These are phyloP conservation scores for western clawed frog (Xenopus tropicalis) DNA, from an alignment of 2,113 vertebrate genomes.

Conservation along the genomic window DNA sequence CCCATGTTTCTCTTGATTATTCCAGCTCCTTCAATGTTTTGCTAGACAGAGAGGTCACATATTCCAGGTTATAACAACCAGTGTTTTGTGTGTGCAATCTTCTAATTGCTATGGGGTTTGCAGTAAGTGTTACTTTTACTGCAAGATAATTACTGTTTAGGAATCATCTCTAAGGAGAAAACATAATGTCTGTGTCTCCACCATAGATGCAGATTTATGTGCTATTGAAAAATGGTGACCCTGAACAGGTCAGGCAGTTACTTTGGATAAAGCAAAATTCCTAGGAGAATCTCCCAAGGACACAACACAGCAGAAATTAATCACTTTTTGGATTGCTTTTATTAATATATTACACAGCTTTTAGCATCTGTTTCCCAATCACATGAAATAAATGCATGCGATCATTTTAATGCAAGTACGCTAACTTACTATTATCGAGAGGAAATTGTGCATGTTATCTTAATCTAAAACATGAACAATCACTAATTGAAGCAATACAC, in stretches of 20 bases:
- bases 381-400: slow-evolving; percentile 38
- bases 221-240: slow-evolving; percentile 41
- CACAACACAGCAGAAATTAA: slow-evolving; percentile 41
- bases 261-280: slow-evolving; percentile 19
- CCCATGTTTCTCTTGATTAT: background rate
- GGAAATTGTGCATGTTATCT: slow-evolving; percentile 43
- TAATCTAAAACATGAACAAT: slow-evolving; percentile 43
- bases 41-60: background rate
- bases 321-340: slow-evolving; percentile 43
- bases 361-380: slow-evolving; percentile 40
- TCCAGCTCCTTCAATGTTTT: background rate
- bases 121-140: slow-evolving; percentile 12
- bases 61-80: background rate
- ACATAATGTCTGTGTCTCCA: slow-evolving; percentile 32
- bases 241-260: slow-evolving; percentile 25
- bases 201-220: slow-evolving; percentile 36
- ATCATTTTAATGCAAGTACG: slow-evolving; percentile 39
- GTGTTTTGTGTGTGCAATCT: slow-evolving; percentile 1
- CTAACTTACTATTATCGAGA: slow-evolving; percentile 38
- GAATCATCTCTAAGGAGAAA: slow-evolving; percentile 31
- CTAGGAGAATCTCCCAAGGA: slow-evolving; percentile 31
- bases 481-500: slow-evolving; percentile 45
- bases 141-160: slow-evolving; percentile 28
- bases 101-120: slow-evolving; percentile 18
- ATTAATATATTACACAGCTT: slow-evolving; percentile 35